Conservation (phyloP, 2,113 vertebrate species). For the Dendropsophus ebraccatus region DNA sequence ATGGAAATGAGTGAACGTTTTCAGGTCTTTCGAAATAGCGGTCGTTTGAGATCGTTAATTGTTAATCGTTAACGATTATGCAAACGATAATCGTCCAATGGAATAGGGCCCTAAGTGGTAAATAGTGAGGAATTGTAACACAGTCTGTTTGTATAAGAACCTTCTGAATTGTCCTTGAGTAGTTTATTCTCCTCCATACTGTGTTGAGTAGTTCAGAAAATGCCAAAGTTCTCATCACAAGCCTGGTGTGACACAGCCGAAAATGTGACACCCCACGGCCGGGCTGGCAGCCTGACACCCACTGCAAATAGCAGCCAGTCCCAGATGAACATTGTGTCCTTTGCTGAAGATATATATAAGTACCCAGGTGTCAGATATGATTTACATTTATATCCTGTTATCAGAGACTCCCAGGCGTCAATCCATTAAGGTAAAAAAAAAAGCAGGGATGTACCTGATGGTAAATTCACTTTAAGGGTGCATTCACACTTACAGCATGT, state of each 20-base stretch:
- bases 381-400: background rate
- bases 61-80: too few relatives aligned
- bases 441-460: too few relatives aligned
- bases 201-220: background rate
- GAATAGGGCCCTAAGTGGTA: too few relatives aligned
- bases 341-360: conserved; percentile 13
- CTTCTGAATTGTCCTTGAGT: background rate
- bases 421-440: too few relatives aligned
- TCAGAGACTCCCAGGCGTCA: background rate
- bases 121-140: too few relatives aligned
- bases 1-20: too few relatives aligned
- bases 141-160: too few relatives aligned
- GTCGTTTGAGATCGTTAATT: too few relatives aligned
- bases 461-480: too few relatives aligned
- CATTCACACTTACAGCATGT: too few relatives aligned
- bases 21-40: too few relatives aligned
- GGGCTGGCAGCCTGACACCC: background rate
- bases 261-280: background rate
- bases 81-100: too few relatives aligned
- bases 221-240: background rate
- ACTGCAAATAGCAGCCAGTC: background rate
- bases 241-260: background rate
- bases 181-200: background rate
- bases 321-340: conserved; percentile 14
- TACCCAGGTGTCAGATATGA: background rate